These are phyloP conservation scores for Astropecten irregularis DNA, from an alignment of 53 echinoderm and acorn worm species.

Conservation along the genomic window DNA sequence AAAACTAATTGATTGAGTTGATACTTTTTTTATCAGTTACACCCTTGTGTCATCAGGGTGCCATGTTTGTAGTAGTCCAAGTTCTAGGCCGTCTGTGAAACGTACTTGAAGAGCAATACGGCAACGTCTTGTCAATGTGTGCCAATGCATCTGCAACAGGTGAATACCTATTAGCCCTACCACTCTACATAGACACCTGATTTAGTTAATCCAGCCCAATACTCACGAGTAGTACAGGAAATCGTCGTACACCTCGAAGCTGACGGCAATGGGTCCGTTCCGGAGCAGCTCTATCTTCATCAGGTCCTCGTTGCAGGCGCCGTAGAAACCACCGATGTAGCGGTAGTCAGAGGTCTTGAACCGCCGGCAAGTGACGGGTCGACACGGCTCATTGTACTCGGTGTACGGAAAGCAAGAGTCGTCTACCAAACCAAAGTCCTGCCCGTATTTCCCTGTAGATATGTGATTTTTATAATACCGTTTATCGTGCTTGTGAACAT, in stretches of 20 bases:
- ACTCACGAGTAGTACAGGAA: slow-evolving; percentile 57
- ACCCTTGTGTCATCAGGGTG: too few relatives aligned
- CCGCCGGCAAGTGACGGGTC: slow-evolving; percentile 57
- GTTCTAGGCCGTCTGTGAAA: too few relatives aligned
- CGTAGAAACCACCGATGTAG: slow-evolving; percentile 80
- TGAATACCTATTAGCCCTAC: too few relatives aligned
- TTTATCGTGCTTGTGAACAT: neutral
- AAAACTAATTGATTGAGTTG: too few relatives aligned
- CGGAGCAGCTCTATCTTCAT: slow-evolving; percentile 77
- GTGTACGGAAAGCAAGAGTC: slow-evolving; percentile 76
- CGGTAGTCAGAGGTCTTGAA: slow-evolving; percentile 71
- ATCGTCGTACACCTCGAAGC: slow-evolving; percentile 81
- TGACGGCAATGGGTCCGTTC: slow-evolving; percentile 72
- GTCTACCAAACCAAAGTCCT: slow-evolving; percentile 76
- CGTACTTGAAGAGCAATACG: too few relatives aligned
- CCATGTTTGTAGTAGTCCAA: too few relatives aligned
- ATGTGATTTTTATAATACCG: neutral
- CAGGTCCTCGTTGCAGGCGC: slow-evolving; percentile 75
- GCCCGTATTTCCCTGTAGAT: slow-evolving; percentile 78
- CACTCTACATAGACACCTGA: too few relatives aligned
- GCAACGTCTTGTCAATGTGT: too few relatives aligned
- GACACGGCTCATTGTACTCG: slow-evolving; percentile 56
- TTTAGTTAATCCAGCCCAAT: too few relatives aligned
- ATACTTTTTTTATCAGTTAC: too few relatives aligned
- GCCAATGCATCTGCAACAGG: too few relatives aligned